These are phyloP conservation scores for Penelope pileata DNA, from an alignment of 2,113 vertebrate genomes.

Conservation along the genomic window DNA sequence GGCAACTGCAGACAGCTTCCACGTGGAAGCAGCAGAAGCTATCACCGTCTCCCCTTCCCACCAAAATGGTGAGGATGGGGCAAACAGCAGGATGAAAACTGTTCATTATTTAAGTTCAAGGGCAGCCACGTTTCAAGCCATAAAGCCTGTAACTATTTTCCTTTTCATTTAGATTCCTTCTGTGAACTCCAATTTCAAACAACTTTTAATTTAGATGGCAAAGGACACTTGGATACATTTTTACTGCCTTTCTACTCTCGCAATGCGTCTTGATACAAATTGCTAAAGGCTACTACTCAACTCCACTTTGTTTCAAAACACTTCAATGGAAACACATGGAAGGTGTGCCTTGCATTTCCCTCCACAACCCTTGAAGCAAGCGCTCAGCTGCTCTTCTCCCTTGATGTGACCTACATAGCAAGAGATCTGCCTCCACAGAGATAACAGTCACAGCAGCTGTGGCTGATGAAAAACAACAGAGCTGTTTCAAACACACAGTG, in stretches of 20 bases:
- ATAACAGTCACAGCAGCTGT: slow-evolving; percentile 71
- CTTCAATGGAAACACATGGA: not conserved
- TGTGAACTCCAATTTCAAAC: not conserved
- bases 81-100: not conserved
- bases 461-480: slow-evolving; percentile 68
- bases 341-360: slow-evolving; percentile 36
- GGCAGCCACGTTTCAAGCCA: not conserved
- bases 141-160: not conserved
- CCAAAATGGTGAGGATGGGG: not conserved
- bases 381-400: slow-evolving; percentile 64
- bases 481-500: slow-evolving; percentile 58
- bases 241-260: not conserved
- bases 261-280: not conserved
- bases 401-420: slow-evolving; percentile 75
- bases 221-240: not conserved
- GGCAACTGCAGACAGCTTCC: not conserved
- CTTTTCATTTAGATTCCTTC: not conserved
- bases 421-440: slow-evolving; percentile 62
- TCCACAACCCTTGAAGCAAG: slow-evolving; percentile 29
- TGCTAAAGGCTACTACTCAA: not conserved
- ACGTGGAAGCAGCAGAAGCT: not conserved
- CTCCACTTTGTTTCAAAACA: not conserved
- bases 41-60: too few relatives aligned
- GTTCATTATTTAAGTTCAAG: not conserved
- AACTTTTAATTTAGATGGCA: not conserved